Percentiles rank a stretch among this genome's conserved stretches.
phyloP scores from a whole-genome alignment of 1,140 invertebrate genomes.

The Bombus breviceps region DNA sequence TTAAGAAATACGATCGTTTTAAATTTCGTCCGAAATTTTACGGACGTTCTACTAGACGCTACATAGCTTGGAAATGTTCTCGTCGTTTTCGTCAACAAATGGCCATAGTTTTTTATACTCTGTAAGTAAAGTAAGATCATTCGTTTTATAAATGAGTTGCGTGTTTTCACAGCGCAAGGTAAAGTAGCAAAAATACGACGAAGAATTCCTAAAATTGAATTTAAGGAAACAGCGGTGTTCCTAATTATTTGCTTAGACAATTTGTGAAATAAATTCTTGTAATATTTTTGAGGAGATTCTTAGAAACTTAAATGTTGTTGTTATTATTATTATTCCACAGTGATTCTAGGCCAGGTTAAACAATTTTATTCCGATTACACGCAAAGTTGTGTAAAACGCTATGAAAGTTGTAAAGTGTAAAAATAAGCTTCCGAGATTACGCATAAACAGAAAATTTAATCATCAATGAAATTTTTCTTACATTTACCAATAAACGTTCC shows the following conservation, averaged over 20 bases:
- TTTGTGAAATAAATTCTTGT: not conserved
- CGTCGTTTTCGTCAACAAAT: conserved; percentile 3
- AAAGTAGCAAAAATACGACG: not conserved
- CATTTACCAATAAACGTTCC: too few species aligned
- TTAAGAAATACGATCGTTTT: not conserved
- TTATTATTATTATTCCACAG: not conserved
- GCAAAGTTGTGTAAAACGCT: too few species aligned
- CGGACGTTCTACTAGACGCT: not conserved
- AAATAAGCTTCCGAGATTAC: not conserved
- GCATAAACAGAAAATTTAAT: not conserved
- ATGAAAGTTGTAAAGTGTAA: not conserved
- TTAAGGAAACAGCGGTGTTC: not conserved
- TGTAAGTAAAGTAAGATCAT: not conserved
- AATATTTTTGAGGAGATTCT: not conserved
- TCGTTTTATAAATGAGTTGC: not conserved
- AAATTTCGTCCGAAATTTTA: not conserved
- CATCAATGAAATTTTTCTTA: not conserved
- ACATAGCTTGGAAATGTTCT: not conserved
- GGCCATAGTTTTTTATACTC: not conserved
- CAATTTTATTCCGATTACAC: too few species aligned
- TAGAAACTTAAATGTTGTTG: not conserved
- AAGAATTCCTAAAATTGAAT: not conserved
- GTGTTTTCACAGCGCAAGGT: not conserved
- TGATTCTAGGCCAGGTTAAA: not conserved
- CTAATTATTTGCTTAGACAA: not conserved